These are phyloP conservation scores for Chelidonichthys spinosus DNA, from an alignment of 2,797 vertebrate species.

Conservation along the genomic window DNA sequence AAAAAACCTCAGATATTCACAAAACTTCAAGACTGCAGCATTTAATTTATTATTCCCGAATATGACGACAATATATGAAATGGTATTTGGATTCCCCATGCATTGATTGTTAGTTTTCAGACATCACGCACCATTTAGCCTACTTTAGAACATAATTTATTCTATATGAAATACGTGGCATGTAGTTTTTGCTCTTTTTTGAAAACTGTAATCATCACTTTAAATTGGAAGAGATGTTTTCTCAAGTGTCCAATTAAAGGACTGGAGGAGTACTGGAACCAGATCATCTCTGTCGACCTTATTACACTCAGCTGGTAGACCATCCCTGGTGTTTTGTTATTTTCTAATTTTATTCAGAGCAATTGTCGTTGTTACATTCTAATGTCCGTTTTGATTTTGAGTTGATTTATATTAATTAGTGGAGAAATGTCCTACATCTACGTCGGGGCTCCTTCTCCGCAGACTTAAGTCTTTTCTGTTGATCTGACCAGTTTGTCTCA, in stretches of 20 bases:
- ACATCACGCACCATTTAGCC: not conserved
- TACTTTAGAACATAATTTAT: not conserved
- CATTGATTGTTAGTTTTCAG: not conserved
- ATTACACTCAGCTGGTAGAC: constrained; percentile 27
- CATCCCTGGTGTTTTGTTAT: constrained; percentile 32
- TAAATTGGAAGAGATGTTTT: constrained; percentile 29
- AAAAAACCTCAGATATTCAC: not conserved
- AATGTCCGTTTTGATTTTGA: constrained; percentile 21
- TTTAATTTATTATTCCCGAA: not conserved
- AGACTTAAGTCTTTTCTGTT: constrained; percentile 15
- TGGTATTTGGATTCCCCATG: not conserved
- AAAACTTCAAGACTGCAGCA: not conserved
- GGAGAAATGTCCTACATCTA: not conserved
- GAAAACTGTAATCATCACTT: constrained; percentile 23
- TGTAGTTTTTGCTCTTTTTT: constrained; percentile 4
- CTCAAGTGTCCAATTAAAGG: constrained; percentile 55
- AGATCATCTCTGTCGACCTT: constrained; percentile 36
- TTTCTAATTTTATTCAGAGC: constrained; percentile 26
- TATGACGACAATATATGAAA: not conserved
- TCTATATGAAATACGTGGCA: not conserved
- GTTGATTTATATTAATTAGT: constrained; percentile 8
- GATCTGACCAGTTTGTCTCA: constrained; percentile 28
- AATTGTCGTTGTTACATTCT: constrained; percentile 26
- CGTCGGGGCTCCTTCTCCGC: not conserved
- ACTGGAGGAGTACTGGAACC: constrained; percentile 1